phyloP scores from a whole-genome alignment of 2,888 invertebrate genomes.

The Lasioglossum leucozonium region DNA sequence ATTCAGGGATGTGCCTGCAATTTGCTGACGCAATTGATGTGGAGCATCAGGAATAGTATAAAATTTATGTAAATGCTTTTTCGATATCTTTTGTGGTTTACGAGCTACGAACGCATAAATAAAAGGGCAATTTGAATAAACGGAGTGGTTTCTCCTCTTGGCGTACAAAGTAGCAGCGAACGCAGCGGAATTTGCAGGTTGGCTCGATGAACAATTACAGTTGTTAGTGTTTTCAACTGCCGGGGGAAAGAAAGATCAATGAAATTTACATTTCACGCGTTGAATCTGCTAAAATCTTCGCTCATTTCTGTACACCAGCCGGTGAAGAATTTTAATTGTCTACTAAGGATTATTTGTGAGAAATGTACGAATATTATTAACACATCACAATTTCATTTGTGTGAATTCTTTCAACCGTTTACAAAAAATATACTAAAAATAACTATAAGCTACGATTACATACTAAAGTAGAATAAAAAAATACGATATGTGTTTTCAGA shows the following conservation, averaged over 20 bases:
- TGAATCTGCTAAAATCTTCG: background rate
- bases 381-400: too few relatives aligned
- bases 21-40: background rate
- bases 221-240: background rate
- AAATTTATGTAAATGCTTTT: constrained; percentile 2
- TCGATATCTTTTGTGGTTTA: constrained; percentile 5
- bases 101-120: background rate
- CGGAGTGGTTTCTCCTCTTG: background rate
- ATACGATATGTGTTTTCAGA: too few relatives aligned
- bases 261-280: background rate
- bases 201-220: background rate
- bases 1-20: background rate
- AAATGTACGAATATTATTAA: too few relatives aligned
- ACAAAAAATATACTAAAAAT: too few relatives aligned
- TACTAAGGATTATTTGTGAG: too few relatives aligned
- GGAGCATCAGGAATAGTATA: background rate
- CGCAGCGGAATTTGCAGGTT: background rate
- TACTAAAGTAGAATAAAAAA: too few relatives aligned
- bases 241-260: background rate
- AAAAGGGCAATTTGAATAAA: background rate
- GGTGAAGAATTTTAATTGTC: too few relatives aligned
- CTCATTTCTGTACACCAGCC: too few relatives aligned
- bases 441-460: too few relatives aligned
- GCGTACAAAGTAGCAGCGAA: background rate
- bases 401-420: too few relatives aligned